These are phyloP conservation scores for Phoxinus dragarum DNA, from an alignment of 2,797 vertebrate species.

Conservation along the genomic window DNA sequence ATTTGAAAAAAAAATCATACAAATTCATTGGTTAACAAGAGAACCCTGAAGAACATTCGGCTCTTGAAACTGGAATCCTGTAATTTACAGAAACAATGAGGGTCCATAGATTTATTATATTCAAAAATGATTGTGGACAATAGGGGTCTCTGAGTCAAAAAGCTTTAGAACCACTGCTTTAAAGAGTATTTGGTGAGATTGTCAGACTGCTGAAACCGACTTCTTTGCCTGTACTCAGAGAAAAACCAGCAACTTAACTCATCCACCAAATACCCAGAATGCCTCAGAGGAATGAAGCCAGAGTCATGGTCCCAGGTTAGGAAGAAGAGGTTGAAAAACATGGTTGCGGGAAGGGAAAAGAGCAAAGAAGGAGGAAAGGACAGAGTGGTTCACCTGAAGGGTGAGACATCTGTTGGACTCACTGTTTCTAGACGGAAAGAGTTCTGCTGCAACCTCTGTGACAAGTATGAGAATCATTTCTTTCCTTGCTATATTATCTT, in stretches of 20 bases:
- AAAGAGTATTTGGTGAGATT: background rate
- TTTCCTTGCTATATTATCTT: background rate
- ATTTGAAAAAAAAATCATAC: background rate
- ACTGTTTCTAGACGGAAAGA: conserved; percentile 51
- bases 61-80: background rate
- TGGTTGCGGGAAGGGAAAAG: conserved; percentile 42
- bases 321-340: conserved; percentile 50
- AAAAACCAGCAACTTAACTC: conserved; percentile 21
- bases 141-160: background rate
- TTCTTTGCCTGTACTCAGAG: conserved; percentile 27
- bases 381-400: conserved; percentile 8
- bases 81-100: background rate
- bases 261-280: conserved; percentile 43
- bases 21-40: background rate
- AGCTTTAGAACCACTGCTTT: background rate
- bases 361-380: conserved; percentile 36
- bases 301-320: conserved; percentile 54
- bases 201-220: background rate
- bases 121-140: background rate
- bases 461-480: conserved; percentile 66
- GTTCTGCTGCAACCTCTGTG: conserved; percentile 71
- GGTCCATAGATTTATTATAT: background rate
- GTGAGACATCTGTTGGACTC: conserved; percentile 35
- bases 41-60: background rate
- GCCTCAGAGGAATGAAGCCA: conserved; percentile 54